Conservation (phyloP, 2,888 invertebrate species). For the Yponomeuta malinellus region DNA sequence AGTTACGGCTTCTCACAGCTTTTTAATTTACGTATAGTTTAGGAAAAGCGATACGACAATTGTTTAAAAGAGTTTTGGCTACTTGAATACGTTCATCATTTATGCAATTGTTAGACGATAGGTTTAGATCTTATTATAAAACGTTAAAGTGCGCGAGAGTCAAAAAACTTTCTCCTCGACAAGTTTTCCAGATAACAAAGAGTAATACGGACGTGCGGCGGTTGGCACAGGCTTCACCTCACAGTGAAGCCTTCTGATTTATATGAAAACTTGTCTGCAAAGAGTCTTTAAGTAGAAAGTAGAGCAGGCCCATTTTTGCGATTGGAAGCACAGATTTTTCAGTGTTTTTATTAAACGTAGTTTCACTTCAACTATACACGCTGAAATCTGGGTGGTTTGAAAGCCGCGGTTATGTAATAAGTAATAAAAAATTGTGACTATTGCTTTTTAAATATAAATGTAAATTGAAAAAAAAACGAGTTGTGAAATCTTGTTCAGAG, state of each 20-base stretch:
- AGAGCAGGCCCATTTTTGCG: slow-evolving; percentile 12
- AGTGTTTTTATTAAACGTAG: neutral
- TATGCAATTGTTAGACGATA: neutral
- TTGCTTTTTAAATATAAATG: too few species aligned
- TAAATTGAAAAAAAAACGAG: too few species aligned
- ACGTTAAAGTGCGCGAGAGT: neutral
- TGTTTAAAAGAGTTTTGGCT: too few species aligned
- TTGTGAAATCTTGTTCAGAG: too few species aligned
- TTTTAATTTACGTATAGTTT: too few species aligned
- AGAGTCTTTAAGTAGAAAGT: slow-evolving; percentile 14
- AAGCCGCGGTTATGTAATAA: too few species aligned
- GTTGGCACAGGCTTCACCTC: neutral
- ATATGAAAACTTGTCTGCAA: slow-evolving; percentile 13
- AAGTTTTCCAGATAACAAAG: slow-evolving; percentile 11
- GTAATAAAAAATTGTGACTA: too few species aligned
- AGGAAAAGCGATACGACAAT: too few species aligned
- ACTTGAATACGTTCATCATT: neutral
- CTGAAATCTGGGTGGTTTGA: too few species aligned
- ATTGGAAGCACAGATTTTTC: neutral
- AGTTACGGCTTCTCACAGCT: too few species aligned
- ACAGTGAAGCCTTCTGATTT: slow-evolving; percentile 12
- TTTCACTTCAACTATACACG: too few species aligned
- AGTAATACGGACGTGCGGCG: slow-evolving; percentile 5
- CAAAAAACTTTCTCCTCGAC: slow-evolving; percentile 2
- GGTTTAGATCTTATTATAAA: neutral